These are phyloP conservation scores for Hyaena hyaena DNA, from an alignment of 2,113 vertebrate genomes.

Conservation along the genomic window DNA sequence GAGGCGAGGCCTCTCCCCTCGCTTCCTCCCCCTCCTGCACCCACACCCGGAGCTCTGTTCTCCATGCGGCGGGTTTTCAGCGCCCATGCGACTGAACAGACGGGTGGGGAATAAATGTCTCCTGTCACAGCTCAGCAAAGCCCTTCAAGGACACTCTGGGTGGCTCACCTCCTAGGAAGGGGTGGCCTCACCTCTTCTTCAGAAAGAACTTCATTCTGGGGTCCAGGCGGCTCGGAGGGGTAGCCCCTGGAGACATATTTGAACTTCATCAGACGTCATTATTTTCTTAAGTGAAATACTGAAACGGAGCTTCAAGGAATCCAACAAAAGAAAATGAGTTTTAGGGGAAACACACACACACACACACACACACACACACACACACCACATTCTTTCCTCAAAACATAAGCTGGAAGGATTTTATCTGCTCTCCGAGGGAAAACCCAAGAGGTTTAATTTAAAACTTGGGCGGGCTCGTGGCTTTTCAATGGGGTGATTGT, in stretches of 20 bases:
- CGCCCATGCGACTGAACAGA: neutral
- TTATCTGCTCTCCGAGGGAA: neutral
- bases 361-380: neutral
- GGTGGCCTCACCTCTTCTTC: neutral
- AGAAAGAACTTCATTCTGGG: neutral
- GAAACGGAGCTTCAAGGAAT: constrained; percentile 54
- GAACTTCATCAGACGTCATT: neutral
- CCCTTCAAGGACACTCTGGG: neutral
- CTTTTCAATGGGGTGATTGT: constrained; percentile 61
- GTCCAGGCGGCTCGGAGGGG: neutral
- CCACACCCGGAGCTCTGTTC: no score
- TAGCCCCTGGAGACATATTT: constrained; percentile 6
- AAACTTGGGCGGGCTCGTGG: constrained; percentile 35
- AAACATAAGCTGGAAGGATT: constrained; percentile 31
- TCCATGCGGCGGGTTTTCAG: neutral
- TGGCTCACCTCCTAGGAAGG: neutral
- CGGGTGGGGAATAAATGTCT: neutral
- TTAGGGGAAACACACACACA: constrained; percentile 52
- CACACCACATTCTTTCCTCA: constrained; percentile 45
- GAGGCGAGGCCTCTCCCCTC: neutral
- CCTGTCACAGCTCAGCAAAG: neutral
- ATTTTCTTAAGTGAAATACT: constrained; percentile 59
- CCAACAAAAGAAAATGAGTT: constrained; percentile 36
- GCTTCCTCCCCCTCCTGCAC: neutral
- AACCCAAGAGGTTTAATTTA: constrained; percentile 59